Percentiles rank a stretch among this genome's conserved stretches.
These are phyloP conservation scores for Eudasyphora cyanicolor DNA, from an alignment of 2,888 invertebrate genomes.

Conservation along the genomic window DNA sequence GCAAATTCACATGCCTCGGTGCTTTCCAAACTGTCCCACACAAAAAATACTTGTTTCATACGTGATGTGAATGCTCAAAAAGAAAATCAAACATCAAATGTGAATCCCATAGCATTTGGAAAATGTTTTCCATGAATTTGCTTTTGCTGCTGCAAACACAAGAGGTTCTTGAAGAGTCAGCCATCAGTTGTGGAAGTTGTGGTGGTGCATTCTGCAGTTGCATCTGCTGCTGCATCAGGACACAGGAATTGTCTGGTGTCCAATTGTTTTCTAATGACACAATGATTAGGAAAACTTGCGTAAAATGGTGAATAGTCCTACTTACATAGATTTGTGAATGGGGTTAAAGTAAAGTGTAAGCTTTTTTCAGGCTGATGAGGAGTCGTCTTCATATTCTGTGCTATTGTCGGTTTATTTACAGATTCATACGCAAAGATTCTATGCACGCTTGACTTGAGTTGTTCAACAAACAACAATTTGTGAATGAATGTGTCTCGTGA, in stretches of 20 bases:
- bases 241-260: slow-evolving; percentile 48
- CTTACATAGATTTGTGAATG: slow-evolving; percentile 28
- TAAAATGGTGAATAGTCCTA: slow-evolving; percentile 49
- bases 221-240: background rate
- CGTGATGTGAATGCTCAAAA: background rate
- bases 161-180: slow-evolving; percentile 54
- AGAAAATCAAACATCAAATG: background rate
- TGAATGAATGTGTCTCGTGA: slow-evolving; percentile 34
- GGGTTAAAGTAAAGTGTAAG: slow-evolving; percentile 10
- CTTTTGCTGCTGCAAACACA: slow-evolving; percentile 10
- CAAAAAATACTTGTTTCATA: background rate
- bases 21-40: background rate
- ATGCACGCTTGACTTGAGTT: slow-evolving; percentile 42
- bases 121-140: background rate
- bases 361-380: background rate
- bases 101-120: background rate
- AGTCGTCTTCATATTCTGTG: background rate
- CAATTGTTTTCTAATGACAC: slow-evolving; percentile 58
- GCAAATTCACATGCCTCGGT: background rate
- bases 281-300: slow-evolving; percentile 60
- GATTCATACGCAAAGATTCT: slow-evolving; percentile 20
- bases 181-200: too few relatives aligned
- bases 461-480: slow-evolving; percentile 48
- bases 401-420: background rate
- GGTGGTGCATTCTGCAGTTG: slow-evolving; percentile 35